Conservation (phyloP, 2,797 vertebrate species). For the Tolypeutes matacus region DNA sequence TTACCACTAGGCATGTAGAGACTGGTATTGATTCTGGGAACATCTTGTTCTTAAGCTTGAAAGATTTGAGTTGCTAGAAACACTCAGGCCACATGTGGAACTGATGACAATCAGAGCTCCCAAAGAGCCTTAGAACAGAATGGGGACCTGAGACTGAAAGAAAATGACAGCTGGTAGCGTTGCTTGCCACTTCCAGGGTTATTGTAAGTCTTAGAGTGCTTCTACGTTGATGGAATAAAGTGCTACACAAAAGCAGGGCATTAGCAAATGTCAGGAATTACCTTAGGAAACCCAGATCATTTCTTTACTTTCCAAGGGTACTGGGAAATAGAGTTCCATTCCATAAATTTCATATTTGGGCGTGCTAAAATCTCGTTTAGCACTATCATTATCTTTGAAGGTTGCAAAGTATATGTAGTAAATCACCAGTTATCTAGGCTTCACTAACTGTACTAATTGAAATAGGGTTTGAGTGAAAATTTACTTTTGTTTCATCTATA, state of each 20-base stretch:
- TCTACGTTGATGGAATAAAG: not conserved
- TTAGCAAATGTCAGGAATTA: not conserved
- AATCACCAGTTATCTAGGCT: not conserved
- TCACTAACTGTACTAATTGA: slow-evolving; percentile 22
- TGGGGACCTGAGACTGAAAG: not conserved
- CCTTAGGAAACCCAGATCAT: not conserved
- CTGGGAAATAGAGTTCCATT: slow-evolving; percentile 18
- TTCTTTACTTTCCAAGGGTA: slow-evolving; percentile 56
- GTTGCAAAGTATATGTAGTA: not conserved
- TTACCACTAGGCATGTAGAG: not conserved
- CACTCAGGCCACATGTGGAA: not conserved
- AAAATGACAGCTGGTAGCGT: slow-evolving; percentile 36
- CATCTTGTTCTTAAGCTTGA: slow-evolving; percentile 38
- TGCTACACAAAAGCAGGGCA: not conserved
- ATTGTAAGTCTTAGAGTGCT: not conserved
- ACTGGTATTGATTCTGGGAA: slow-evolving; percentile 62
- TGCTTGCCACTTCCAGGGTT: not conserved
- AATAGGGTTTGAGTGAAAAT: slow-evolving; percentile 32
- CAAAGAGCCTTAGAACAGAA: not conserved
- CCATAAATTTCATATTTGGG: slow-evolving; percentile 6
- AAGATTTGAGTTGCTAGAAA: slow-evolving; percentile 52
- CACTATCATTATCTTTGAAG: slow-evolving; percentile 13
- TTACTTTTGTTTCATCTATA: slow-evolving; percentile 34
- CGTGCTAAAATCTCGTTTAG: slow-evolving; percentile 53
- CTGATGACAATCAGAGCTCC: not conserved